These are phyloP conservation scores for Circaetus gallicus DNA, from an alignment of 2,113 vertebrate genomes.

Conservation along the genomic window DNA sequence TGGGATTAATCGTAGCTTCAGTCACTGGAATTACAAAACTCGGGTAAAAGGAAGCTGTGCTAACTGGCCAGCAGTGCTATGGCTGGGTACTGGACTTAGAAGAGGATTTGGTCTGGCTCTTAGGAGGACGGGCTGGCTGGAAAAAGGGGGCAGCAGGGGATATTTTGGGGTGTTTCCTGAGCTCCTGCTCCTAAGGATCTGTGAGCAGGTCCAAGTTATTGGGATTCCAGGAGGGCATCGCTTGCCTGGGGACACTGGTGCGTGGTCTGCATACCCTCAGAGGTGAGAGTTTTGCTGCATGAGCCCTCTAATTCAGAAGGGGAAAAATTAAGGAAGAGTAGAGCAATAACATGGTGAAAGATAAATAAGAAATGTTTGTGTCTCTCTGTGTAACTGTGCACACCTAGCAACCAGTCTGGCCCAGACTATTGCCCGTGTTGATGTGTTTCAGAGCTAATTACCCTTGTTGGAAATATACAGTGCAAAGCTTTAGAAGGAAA, in stretches of 20 bases:
- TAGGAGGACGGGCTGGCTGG: background rate
- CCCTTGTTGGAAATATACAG: background rate
- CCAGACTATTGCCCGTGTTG: background rate
- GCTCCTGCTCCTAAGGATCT: background rate
- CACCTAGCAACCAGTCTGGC: background rate
- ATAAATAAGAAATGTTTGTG: background rate
- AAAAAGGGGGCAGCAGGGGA: background rate
- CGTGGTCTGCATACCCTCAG: background rate
- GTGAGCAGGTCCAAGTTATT: background rate
- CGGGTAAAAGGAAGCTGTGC: background rate
- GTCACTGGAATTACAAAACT: background rate
- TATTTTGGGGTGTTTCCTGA: background rate
- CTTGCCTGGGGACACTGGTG: background rate
- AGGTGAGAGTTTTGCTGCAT: background rate
- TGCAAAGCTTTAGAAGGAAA: background rate
- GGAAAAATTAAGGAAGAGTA: background rate
- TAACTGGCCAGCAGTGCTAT: background rate
- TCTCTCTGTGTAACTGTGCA: background rate
- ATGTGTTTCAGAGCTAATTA: background rate
- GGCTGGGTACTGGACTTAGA: background rate
- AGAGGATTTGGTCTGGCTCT: background rate
- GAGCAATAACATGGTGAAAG: background rate
- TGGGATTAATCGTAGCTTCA: too few species aligned
- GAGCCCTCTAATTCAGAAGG: background rate
- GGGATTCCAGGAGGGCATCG: background rate